Base-by-base conservation (phyloP, 2,113 vertebrate species). In the Xenopus laevis region DNA sequence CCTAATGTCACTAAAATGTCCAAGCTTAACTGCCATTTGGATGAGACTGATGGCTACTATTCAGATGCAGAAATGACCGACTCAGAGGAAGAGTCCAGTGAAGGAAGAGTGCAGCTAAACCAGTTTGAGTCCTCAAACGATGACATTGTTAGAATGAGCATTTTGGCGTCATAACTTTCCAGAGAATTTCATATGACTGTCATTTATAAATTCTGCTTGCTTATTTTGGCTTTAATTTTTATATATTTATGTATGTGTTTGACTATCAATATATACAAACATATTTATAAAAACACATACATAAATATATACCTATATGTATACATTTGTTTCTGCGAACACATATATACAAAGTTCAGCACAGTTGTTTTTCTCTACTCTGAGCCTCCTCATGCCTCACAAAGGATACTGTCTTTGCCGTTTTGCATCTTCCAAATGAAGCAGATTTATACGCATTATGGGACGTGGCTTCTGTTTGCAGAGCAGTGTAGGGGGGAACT, bases 41-140 rank as follows among this genome's bases (percentile, higher is more conserved):
- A 94, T 18, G 94, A 95, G 82, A 92, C 94, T 45, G 94, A 98
- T 44, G 94, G 95, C 66, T 97, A 95, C 87, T 97, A 94, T 86
- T 95, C 94, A 1, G 96, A 98, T 3, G 93, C 89, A 1, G 95
- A 97, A 85, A 94, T 94, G 89, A 97, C 94, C 61, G 94, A 96
- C 85, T 91, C 88, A 0, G 95, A 97, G 5, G 93, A 91, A 77
- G 66, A 92, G 0, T 78, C 81, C 23, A 77, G 88, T 57, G n/a
- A 86, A 21, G 85, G 85, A 60, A 90, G 91, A 82, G 87, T 91
- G 0, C 92, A 88, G 81, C 84, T 92, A 77, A 83, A 87, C 0
- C 88, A 91, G 83, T 84, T 95, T 88, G 95, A 95, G 66, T 78
- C 94, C 46, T 92, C 91, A 74, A 84, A 88, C 11, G 94, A 98